Conservation (phyloP, 1,140 invertebrate genomes). For the Charaxes varanes region DNA sequence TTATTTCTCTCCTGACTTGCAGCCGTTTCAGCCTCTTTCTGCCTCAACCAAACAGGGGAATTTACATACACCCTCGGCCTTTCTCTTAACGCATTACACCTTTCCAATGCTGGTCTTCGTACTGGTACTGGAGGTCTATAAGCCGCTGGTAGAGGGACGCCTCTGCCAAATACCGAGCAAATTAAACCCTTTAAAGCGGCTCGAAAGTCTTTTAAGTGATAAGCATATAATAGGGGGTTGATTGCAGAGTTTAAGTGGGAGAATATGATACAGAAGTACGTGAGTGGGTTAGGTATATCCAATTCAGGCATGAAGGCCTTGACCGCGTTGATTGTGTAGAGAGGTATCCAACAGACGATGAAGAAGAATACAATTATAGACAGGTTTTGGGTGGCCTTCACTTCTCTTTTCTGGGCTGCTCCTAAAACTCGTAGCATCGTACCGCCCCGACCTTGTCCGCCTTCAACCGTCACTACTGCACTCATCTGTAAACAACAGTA, state of each 20-base stretch:
- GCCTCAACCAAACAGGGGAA: conserved; percentile 66
- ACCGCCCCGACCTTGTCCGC: conserved; percentile 59
- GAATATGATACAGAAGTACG: conserved; percentile 89
- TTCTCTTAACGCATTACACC: conserved; percentile 58
- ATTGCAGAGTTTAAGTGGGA: conserved; percentile 92
- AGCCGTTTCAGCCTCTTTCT: conserved; percentile 52
- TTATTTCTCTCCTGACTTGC: conserved; percentile 32
- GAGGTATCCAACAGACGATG: conserved; percentile 93
- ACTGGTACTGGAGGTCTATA: conserved; percentile 56
- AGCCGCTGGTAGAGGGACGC: conserved; percentile 52
- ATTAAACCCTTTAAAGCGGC: conserved; percentile 82
- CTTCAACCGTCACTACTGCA: conserved; percentile 59
- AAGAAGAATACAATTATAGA: conserved; percentile 94
- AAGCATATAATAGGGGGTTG: conserved; percentile 92
- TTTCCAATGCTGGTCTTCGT: conserved; percentile 53
- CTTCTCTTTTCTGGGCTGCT: conserved; percentile 87
- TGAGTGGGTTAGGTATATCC: conserved; percentile 79
- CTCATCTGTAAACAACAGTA: conserved; percentile 57
- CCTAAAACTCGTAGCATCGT: conserved; percentile 86
- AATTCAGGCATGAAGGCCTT: conserved; percentile 85
- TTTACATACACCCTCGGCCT: conserved; percentile 64
- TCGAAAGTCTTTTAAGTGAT: conserved; percentile 90
- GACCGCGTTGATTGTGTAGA: conserved; percentile 93
- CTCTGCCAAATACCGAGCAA: conserved; percentile 72
- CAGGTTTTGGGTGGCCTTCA: conserved; percentile 92